These are phyloP conservation scores for Rhabditophanes sp. DNA, from an alignment of 2,888 invertebrate species.

Conservation along the genomic window DNA sequence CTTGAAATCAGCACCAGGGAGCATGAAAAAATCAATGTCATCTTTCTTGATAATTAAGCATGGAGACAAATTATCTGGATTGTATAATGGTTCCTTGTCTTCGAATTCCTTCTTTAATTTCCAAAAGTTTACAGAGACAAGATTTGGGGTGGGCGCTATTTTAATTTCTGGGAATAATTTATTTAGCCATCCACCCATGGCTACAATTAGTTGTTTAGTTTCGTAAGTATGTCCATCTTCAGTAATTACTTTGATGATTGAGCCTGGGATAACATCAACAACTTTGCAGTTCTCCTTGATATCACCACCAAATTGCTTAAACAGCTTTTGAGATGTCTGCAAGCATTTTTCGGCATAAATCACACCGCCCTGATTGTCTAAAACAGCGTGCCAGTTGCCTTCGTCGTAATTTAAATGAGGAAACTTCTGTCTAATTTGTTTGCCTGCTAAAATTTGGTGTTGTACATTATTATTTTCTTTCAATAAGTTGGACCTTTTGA, in stretches of 20 bases:
- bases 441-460: conserved; percentile 13
- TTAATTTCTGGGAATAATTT: conserved; percentile 21
- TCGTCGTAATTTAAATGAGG: conserved; percentile 16
- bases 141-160: too few relatives aligned
- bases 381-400: conserved; percentile 9
- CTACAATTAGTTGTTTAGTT: conserved; percentile 22
- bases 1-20: conserved; percentile 4
- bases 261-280: conserved; percentile 5
- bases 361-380: conserved; percentile 14
- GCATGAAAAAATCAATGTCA: conserved; percentile 4
- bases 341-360: conserved; percentile 16
- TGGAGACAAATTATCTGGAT: conserved; percentile 14
- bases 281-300: conserved; percentile 3
- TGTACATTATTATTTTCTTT: conserved; percentile 7
- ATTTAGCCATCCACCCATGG: conserved; percentile 33
- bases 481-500: conserved; percentile 10
- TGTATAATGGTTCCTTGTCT: too few relatives aligned
- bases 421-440: conserved; percentile 10
- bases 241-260: conserved; percentile 9
- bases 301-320: conserved; percentile 2
- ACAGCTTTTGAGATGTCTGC: conserved; percentile 13
- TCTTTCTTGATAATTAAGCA: conserved; percentile 15
- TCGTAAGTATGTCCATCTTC: conserved; percentile 12
- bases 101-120: conserved; percentile 9
- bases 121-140: conserved; percentile 18